Evolutionary conservation across 2,113 vertebrate species (phyloP), one percentile per base, ranked within the genome.

Genomic region (Helogale parvula): DNA sequence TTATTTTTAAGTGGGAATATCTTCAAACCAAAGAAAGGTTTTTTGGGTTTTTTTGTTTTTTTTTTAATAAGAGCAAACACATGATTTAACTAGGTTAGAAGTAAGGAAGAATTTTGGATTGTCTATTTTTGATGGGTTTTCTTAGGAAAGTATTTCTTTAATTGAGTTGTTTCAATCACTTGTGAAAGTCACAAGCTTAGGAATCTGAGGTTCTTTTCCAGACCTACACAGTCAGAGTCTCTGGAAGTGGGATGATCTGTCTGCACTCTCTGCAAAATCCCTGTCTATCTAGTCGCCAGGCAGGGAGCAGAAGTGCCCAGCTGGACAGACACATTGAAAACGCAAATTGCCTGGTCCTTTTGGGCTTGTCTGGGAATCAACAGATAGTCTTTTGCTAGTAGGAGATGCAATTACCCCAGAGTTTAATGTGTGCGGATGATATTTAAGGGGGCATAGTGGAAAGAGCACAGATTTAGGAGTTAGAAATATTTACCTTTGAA

Each of bases 11-110:
- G 94, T 57, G 85, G 83, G 74, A 97, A 74, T 27, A 82, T 38
- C 60, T 95, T 83, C 38, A 88, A 80, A 94, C 13, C 27, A 35
- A 88, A n/a, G 84, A 84, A 92, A 88, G 72, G 27, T 14, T 68
- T 19, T 85, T n/a, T n/a, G n/a, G n/a, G n/a, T n/a, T n/a, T n/a
- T n/a, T n/a, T n/a, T n/a, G n/a, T n/a, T 80, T 8, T 3, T 63
- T 1, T 76, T 29, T 76, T 31, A 41, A 27, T 19, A 50, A 93
- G 57, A 45, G 33, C 65, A 69, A 68, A 84, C 15, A 52, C 7
- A 33, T 38, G 47, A 52, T 81, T 60, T 38, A 54, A 38, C 21
- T 65, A 79, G 29, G 3, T 35, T 47, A 77, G 50, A 4, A 33
- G 76, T 3, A 35, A 6, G 72, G 54, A 66, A 57, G 68, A 69